Evolutionary conservation across 2,113 vertebrate species (phyloP), one percentile per base, ranked within the genome.

Genomic region (Acrocephalus kingi): DNA sequence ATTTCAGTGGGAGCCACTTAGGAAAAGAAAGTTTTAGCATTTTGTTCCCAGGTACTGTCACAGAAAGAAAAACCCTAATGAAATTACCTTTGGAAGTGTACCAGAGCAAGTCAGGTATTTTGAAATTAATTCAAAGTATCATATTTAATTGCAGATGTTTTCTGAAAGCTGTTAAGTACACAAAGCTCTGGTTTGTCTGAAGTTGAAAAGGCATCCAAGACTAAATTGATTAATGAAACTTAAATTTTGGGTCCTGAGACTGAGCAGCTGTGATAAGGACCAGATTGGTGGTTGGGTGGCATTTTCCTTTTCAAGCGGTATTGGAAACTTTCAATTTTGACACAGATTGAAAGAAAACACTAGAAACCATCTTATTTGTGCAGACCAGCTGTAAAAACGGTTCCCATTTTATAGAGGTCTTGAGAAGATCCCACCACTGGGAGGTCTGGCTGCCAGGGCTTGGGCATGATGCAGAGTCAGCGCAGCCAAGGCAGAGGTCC

Each of bases 181-280:
- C 48, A 90, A 84, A 58, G 73, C 45, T 83, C 75, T 64, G 39
- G 13, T 78, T 87, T 78, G 51, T 94, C 73, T 87, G 69, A 92
- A 95, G 93, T 9, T 67, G 69, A 75, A 94, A 93, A 81, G 33
- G 39, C 56, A 68, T 91, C 85, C 64, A 95, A 87, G 39, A 89
- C 81, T 90, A 93, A 89, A 89, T 59, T 49, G 46, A 91, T 2
- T 39, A 39, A 39, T 89, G 64, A 94, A 95, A 87, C 73, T 71
- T 89, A 71, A 62, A 41, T 87, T 94, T 69, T 77, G 67, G 49
- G n/a, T 92, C 81, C 75, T 63, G 85, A 85, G 66, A 91, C 49
- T 56, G 52, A 96, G 55, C 81, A 87, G 58, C 87, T 78, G 85
- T 0, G 11, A 62, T 66, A 93, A 84, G 66, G 63, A 88, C n/a